These are phyloP conservation scores for Hestina assimilis DNA, from an alignment of 1,140 invertebrate species.

Conservation along the genomic window DNA sequence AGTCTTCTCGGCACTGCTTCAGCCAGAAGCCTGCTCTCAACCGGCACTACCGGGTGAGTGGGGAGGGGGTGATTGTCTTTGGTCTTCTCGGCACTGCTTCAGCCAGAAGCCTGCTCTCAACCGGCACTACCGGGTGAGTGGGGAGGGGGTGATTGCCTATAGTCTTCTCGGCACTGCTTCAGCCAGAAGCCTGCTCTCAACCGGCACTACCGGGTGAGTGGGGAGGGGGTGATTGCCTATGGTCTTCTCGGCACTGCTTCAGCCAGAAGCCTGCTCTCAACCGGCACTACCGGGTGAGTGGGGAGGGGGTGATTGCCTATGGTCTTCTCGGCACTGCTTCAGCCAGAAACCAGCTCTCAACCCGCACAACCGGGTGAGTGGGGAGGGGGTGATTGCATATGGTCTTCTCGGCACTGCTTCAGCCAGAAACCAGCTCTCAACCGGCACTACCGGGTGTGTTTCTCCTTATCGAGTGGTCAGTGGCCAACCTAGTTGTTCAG, in stretches of 20 bases:
- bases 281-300: slow-evolving; percentile 48
- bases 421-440: slow-evolving; percentile 50
- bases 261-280: slow-evolving; percentile 50
- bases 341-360: slow-evolving; percentile 51
- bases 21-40: slow-evolving; percentile 50
- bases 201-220: slow-evolving; percentile 49
- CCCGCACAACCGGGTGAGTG: slow-evolving; percentile 48
- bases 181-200: slow-evolving; percentile 51
- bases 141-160: too few relatives aligned
- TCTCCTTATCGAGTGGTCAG: too few relatives aligned
- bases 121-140: slow-evolving; percentile 48
- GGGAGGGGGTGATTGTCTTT: slow-evolving; percentile 45
- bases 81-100: slow-evolving; percentile 42
- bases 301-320: too few relatives aligned
- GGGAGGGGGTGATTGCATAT: slow-evolving; percentile 45
- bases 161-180: slow-evolving; percentile 46
- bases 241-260: slow-evolving; percentile 40
- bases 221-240: slow-evolving; percentile 45
- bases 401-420: slow-evolving; percentile 42
- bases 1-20: slow-evolving; percentile 41
- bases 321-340: slow-evolving; percentile 46
- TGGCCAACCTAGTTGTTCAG: too few relatives aligned
- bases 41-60: slow-evolving; percentile 44
- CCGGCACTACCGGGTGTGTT: slow-evolving; percentile 48
- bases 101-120: slow-evolving; percentile 50